These are phyloP conservation scores for Dipodomys stephensi DNA, from an alignment of 2,113 vertebrate species.

Conservation along the genomic window DNA sequence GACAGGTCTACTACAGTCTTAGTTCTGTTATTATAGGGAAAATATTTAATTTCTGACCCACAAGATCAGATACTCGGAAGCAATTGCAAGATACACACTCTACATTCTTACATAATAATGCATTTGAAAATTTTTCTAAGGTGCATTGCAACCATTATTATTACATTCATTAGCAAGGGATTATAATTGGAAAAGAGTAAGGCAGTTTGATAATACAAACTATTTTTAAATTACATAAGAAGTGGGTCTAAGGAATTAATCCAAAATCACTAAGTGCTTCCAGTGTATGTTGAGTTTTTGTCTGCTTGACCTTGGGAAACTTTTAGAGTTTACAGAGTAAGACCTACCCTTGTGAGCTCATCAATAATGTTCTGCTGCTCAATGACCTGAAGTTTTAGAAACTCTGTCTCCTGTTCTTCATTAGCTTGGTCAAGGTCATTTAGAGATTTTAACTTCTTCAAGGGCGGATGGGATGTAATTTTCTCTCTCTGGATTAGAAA, in stretches of 20 bases:
- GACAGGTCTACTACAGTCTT: too few species aligned
- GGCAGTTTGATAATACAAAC: background rate
- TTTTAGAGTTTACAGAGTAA: background rate
- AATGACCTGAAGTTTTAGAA: conserved; percentile 98
- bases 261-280: background rate
- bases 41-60: background rate
- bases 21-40: background rate
- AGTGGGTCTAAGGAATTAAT: conserved; percentile 6
- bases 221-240: background rate
- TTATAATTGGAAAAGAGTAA: background rate
- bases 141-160: background rate
- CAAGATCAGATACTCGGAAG: background rate
- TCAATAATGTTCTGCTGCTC: conserved; percentile 97
- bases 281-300: background rate
- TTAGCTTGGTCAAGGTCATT: conserved; percentile 98
- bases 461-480: conserved; percentile 94
- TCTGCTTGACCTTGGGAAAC: background rate
- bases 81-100: background rate
- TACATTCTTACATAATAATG: background rate
- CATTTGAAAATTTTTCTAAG: background rate
- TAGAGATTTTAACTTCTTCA: conserved; percentile 98
- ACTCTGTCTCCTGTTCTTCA: conserved; percentile 98
- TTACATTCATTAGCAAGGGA: background rate
- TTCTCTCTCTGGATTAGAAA: conserved; percentile 93
- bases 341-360: conserved; percentile 91